Evolutionary conservation across 2,888 invertebrate species (phyloP), one percentile per base, ranked within the genome.

Genomic region (Strigamia transsilvanica): DNA sequence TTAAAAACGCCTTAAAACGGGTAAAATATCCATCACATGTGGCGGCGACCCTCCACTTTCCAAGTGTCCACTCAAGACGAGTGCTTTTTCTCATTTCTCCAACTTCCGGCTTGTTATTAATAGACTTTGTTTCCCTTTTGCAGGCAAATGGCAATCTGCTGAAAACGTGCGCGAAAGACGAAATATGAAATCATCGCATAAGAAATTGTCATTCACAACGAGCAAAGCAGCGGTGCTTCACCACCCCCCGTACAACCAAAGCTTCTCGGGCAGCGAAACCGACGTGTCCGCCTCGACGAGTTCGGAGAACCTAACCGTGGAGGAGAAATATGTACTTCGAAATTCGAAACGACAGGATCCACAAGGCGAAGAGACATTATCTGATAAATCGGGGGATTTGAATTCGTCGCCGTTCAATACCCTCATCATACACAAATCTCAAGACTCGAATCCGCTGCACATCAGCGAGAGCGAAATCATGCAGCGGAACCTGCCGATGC

Each of bases 311-410:
- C 89, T 97, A 84, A 94, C 94, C 46, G 91, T 93, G 86, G 94
- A 95, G 88, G 94, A 95, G 87, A 91, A 80, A 51, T 94, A 94
- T 89, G 94, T 94, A 78, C 93, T 95, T 84, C 90, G 93, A 84
- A 94, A 94, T 86, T 94, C 93, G 0, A 93, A 94, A 7, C 90
- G 96, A 51, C 96, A 96, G 86, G 96, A 96, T 87, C 96, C 96
- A 0, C 96, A 96, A 88, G 96, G 96, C 0, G 95, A 96, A 88
- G 96, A 96, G 88, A 94, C 85, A 2, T 86, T 86, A 79, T 46
- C 42, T n/a, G 66, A 82, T 77, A 61, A 46, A 10, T 41, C 46
- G 73, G 46, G 51, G 18, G 82, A 82, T 42, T 80, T 80, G 82
- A 32, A 34, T 34, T 23, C 81, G 18, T 73, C 73, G 18, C 42